A percentile compares a stretch with the other conserved stretches of the same genome.
Evolutionary conservation across 2,888 invertebrate species (phyloP).

Genomic region (Scaptomyza parva): DNA sequence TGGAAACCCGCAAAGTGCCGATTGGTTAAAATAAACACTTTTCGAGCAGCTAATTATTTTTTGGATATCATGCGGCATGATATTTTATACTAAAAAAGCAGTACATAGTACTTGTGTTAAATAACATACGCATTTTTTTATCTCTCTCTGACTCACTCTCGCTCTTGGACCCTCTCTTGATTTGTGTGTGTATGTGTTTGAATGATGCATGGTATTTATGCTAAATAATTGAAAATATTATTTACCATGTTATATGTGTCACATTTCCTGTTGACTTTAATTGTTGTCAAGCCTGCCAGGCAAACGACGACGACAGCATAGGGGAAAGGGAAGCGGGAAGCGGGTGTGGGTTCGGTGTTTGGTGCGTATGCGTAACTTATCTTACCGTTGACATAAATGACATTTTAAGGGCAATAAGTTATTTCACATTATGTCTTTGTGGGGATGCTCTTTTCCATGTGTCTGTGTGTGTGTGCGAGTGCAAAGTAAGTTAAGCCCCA

Average conservation of each 20-base stretch:
- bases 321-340: not conserved
- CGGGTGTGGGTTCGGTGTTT: constrained; percentile 26
- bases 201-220: constrained; percentile 56
- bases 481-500: constrained; percentile 32
- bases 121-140: constrained; percentile 52
- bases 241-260: constrained; percentile 78
- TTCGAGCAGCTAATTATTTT: constrained; percentile 72
- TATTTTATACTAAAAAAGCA: constrained; percentile 47
- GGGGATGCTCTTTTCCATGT: constrained; percentile 9
- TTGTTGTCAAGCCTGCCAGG: constrained; percentile 72
- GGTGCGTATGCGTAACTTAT: constrained; percentile 80
- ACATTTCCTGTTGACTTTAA: constrained; percentile 79
- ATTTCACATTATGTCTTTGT: constrained; percentile 77
- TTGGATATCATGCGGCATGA: constrained; percentile 72
- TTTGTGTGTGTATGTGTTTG: constrained; percentile 7
- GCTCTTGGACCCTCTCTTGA: not conserved
- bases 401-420: constrained; percentile 80
- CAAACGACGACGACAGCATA: constrained; percentile 19
- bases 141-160: not conserved
- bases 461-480: constrained; percentile 3
- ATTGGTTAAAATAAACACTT: constrained; percentile 36
- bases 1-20: constrained; percentile 30
- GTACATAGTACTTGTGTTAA: constrained; percentile 72
- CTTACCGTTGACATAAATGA: constrained; percentile 82
- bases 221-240: constrained; percentile 79